Evolutionary conservation across 2,888 invertebrate species (phyloP), one percentile per base, ranked within the genome.

Genomic region (Drosophila flavopinicola): DNA sequence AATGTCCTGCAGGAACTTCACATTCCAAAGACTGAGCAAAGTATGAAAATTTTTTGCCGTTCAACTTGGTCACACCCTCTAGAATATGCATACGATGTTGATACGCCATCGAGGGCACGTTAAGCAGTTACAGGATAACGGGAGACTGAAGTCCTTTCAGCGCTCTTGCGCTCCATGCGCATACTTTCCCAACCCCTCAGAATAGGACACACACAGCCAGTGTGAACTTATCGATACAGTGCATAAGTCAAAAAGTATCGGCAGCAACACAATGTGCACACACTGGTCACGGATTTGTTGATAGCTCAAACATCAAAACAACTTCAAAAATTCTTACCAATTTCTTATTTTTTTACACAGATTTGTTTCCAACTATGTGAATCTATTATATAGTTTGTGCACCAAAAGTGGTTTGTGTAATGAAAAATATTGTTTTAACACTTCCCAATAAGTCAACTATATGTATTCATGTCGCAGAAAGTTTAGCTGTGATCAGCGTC

Each of bases 1-100:
- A 74, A 85, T 68, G 78, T 78, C 85, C 77, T 78, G 71, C 80
- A 78, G 78, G 88, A 84, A 87, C 89, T 89, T 85, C 68, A 85
- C 88, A 87, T 90, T 87, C 86, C 88, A 82, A 89, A 88, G 84
- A 88, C 85, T 88, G 84, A 89, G 87, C 85, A 87, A 88, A 88
- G 88, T 90, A 90, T 89, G 90, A 88, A 89, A 89, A 89, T 87
- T 89, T 87, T 85, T 85, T 77, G 83, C 85, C 87, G 67, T 89
- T 88, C 90, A 90, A 90, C 90, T 90, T 90, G 91, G 90, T 90
- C 91, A 91, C 91, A 91, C 91, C 91, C 91, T 91, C 91, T 89
- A 87, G 85, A 88, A 84, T 80, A 85, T 84, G 88, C 79, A 78
- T 71, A 75, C 79, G 80, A 80, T 82, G 71, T 84, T 84, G 64